phyloP scores from a whole-genome alignment of 2,113 vertebrate species.

The Archilochus colubris region DNA sequence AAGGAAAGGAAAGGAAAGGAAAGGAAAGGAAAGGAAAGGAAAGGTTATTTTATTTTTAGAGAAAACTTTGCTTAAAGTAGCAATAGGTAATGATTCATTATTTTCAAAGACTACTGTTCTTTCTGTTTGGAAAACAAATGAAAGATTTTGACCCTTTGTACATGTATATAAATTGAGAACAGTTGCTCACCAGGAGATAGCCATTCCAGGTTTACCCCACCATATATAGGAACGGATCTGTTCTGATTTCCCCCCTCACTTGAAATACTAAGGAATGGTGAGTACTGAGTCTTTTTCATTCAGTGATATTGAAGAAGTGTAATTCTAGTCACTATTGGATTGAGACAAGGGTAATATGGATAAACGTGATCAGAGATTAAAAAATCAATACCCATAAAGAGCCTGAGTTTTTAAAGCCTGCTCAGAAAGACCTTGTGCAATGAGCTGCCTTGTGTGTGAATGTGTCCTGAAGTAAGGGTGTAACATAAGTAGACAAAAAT shows the following conservation, averaged over 20 bases:
- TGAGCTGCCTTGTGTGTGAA: background rate
- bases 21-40: no score
- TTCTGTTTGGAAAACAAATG: background rate
- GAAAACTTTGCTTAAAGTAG: background rate
- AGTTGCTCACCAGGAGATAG: background rate
- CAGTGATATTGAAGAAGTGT: background rate
- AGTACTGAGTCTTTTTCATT: background rate
- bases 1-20: no score
- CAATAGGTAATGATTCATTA: background rate
- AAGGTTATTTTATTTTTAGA: background rate
- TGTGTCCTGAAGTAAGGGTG: background rate
- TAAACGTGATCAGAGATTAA: background rate
- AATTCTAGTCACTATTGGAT: background rate
- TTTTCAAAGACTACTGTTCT: background rate
- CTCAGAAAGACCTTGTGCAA: background rate
- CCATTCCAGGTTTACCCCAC: background rate
- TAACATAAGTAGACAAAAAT: background rate
- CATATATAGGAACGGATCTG: background rate
- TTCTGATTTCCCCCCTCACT: background rate
- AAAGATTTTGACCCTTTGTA: background rate
- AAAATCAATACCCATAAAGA: background rate
- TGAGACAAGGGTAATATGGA: background rate
- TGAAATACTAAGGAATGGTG: background rate
- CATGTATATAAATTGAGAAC: rapidly evolving
- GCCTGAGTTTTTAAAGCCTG: background rate